Percentiles rank a stretch among this genome's conserved stretches.
These are phyloP conservation scores for Sympetrum striolatum DNA, from an alignment of 2,888 invertebrate species.

Conservation along the genomic window DNA sequence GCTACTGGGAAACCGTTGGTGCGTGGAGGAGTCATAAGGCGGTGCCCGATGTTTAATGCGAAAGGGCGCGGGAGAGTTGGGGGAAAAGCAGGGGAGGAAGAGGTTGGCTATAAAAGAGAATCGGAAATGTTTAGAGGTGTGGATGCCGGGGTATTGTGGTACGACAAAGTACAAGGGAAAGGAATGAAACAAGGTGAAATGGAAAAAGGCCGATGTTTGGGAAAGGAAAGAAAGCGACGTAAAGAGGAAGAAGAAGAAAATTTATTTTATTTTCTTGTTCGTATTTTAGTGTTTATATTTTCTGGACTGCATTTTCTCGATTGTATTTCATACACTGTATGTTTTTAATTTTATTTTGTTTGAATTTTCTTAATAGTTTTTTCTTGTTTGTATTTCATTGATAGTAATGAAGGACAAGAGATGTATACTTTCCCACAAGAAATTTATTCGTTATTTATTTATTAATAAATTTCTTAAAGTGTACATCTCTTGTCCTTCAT, in stretches of 20 bases:
- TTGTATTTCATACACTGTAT: too few species aligned
- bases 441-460: too few species aligned
- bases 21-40: not conserved
- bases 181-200: not conserved
- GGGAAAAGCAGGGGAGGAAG: not conserved
- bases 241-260: not conserved
- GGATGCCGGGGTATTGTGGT: not conserved
- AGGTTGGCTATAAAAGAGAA: not conserved
- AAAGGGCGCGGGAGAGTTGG: not conserved
- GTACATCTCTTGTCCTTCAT: too few species aligned
- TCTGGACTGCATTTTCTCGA: too few species aligned
- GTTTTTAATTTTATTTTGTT: too few species aligned
- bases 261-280: too few species aligned
- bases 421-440: too few species aligned
- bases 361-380: too few species aligned
- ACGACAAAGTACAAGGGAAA: not conserved
- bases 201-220: not conserved
- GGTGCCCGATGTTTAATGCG: not conserved
- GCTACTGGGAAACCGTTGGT: not conserved
- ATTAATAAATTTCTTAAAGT: too few species aligned
- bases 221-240: not conserved
- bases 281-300: too few species aligned
- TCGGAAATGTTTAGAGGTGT: not conserved
- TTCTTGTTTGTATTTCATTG: too few species aligned
- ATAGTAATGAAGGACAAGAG: too few species aligned